These are phyloP conservation scores for Lucilia cuprina DNA, from an alignment of 1,140 invertebrate genomes.

Conservation along the genomic window DNA sequence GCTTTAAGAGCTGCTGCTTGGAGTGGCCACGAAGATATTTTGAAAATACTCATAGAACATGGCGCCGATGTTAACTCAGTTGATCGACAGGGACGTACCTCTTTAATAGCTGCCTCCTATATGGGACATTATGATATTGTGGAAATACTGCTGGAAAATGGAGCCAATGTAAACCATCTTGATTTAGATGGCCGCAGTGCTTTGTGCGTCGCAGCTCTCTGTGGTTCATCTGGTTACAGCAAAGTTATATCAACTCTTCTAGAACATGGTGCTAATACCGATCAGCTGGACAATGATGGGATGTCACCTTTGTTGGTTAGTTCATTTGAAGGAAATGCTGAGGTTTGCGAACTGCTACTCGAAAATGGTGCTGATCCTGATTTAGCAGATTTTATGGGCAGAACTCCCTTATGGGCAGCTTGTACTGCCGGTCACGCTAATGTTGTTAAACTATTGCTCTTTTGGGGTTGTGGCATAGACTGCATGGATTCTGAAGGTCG, in stretches of 20 bases:
- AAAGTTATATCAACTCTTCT: slow-evolving; percentile 77
- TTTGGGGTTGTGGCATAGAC: slow-evolving; percentile 90
- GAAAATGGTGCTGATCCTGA: slow-evolving; percentile 89
- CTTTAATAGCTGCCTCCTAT: slow-evolving; percentile 87
- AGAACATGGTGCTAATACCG: slow-evolving; percentile 85
- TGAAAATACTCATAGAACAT: slow-evolving; percentile 73
- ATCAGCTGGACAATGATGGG: slow-evolving; percentile 89
- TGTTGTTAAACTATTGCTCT: slow-evolving; percentile 81
- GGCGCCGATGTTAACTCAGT: slow-evolving; percentile 81
- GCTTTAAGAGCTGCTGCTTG: slow-evolving; percentile 83
- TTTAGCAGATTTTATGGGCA: slow-evolving; percentile 78
- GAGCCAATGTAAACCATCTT: slow-evolving; percentile 85
- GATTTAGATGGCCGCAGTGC: slow-evolving; percentile 92
- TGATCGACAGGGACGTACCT: slow-evolving; percentile 86
- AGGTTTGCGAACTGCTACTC: slow-evolving; percentile 83
- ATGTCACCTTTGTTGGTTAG: slow-evolving; percentile 93
- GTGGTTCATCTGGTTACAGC: slow-evolving; percentile 84
- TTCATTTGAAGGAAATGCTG: slow-evolving; percentile 84
- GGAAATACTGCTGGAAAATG: slow-evolving; percentile 80
- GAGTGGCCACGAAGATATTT: slow-evolving; percentile 82
- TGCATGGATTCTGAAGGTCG: slow-evolving; percentile 90
- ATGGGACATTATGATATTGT: slow-evolving; percentile 95
- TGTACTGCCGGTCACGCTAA: slow-evolving; percentile 85
- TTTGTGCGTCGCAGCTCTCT: slow-evolving; percentile 89
- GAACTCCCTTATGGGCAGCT: slow-evolving; percentile 83